These are phyloP conservation scores for Heliconius nattereri DNA, from an alignment of 1,140 invertebrate genomes.

Conservation along the genomic window DNA sequence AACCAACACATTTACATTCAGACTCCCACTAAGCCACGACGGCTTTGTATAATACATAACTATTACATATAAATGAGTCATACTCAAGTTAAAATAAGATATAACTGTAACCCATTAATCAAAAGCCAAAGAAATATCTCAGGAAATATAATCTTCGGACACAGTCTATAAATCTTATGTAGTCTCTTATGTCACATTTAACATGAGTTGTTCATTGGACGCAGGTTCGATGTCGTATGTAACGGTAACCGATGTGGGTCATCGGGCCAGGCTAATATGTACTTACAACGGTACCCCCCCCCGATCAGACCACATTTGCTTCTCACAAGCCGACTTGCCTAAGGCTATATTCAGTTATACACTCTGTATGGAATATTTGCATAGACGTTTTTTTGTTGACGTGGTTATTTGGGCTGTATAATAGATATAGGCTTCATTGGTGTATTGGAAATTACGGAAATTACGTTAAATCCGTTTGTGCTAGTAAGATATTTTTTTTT, in stretches of 20 bases:
- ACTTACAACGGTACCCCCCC: conserved; percentile 55
- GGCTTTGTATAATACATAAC: too few species aligned
- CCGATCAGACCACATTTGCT: conserved; percentile 44
- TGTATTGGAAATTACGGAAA: background rate
- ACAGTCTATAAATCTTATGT: background rate
- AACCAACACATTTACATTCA: too few species aligned
- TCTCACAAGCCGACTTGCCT: conserved; percentile 16
- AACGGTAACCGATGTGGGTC: conserved; percentile 68
- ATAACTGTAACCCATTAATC: conserved; percentile 1
- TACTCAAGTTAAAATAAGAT: background rate
- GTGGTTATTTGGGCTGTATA: background rate
- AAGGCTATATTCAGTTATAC: background rate
- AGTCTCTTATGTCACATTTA: conserved; percentile 35
- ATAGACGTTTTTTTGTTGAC: background rate
- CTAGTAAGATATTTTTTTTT: too few species aligned
- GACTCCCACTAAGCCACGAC: too few species aligned
- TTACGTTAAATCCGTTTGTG: background rate
- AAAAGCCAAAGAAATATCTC: conserved; percentile 9
- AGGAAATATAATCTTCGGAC: conserved; percentile 7
- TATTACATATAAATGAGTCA: background rate
- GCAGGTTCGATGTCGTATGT: conserved; percentile 61
- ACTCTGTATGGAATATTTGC: background rate
- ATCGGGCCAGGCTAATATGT: conserved; percentile 74
- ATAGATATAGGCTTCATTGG: background rate
- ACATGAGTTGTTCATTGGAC: conserved; percentile 37